A percentile compares a stretch with the other conserved stretches of the same genome.
These are phyloP conservation scores for Chironomus riparius DNA, from an alignment of 2,888 invertebrate genomes.

Conservation along the genomic window DNA sequence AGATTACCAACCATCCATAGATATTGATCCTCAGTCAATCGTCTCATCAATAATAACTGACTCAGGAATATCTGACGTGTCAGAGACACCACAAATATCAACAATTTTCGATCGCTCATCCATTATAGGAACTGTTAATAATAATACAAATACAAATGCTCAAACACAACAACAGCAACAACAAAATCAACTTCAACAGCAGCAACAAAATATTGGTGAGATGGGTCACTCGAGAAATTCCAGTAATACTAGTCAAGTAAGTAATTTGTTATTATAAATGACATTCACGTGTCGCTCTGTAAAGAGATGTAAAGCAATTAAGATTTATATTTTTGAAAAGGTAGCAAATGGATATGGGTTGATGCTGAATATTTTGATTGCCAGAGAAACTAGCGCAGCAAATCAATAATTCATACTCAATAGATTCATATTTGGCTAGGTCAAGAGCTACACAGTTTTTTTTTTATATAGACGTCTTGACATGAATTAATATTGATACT, in stretches of 20 bases:
- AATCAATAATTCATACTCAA: no score
- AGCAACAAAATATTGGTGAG: constrained; percentile 35
- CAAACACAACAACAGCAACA: background rate
- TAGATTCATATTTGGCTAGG: no score
- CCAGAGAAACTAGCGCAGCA: no score
- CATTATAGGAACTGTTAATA: constrained; percentile 28
- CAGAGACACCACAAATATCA: constrained; percentile 34
- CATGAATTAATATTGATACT: no score
- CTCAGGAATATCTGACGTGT: constrained; percentile 42
- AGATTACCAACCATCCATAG: constrained; percentile 29
- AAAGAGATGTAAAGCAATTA: no score
- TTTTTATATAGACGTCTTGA: no score
- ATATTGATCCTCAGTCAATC: constrained; percentile 35
- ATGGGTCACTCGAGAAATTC: constrained; percentile 62
- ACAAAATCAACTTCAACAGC: constrained; percentile 10
- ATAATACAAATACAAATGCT: constrained; percentile 10
- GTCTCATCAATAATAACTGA: constrained; percentile 41
- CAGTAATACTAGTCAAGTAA: constrained; percentile 65
- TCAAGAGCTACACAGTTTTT: no score
- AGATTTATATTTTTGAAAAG: no score
- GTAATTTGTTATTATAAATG: constrained; percentile 32
- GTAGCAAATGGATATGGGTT: no score
- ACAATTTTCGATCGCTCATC: constrained; percentile 30
- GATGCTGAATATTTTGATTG: no score
- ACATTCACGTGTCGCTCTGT: background rate